Evolutionary conservation across 2,113 vertebrate species (phyloP).

Genomic region (Numenius arquata): DNA sequence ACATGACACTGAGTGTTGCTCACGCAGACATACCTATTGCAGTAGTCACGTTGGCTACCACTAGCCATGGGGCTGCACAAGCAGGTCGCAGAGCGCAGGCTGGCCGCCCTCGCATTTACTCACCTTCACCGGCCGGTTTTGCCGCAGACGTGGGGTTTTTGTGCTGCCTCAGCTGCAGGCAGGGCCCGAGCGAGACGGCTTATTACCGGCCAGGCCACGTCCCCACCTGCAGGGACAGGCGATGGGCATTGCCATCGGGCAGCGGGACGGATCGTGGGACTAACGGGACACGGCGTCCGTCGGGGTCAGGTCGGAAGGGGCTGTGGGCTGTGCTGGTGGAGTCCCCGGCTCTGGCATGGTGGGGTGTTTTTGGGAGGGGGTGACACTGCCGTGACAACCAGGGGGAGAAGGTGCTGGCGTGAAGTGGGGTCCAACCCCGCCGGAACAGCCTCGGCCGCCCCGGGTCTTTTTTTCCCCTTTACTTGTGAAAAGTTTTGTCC

Average conservation of each 20-base stretch:
- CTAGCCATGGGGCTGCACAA: not conserved
- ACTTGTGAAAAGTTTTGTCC: not conserved
- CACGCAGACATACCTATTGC: not conserved
- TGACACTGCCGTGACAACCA: not conserved
- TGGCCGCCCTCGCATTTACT: slow-evolving; percentile 1
- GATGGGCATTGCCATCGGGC: fast-evolving
- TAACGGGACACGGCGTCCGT: not conserved
- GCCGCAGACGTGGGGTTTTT: slow-evolving; percentile 3
- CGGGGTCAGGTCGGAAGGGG: not conserved
- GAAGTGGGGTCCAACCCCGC: not conserved
- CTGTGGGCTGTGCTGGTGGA: not conserved
- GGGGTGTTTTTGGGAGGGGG: not conserved
- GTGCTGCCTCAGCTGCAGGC: slow-evolving; percentile 48
- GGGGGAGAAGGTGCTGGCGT: not conserved
- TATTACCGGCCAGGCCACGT: not conserved
- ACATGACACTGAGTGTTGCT: not conserved
- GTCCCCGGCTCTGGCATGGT: not conserved
- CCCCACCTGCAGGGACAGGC: not conserved
- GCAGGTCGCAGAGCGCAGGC: not conserved
- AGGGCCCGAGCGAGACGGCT: not conserved
- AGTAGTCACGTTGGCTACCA: not conserved
- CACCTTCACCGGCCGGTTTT: slow-evolving; percentile 38
- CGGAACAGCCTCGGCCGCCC: no score
- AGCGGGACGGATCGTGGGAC: not conserved
- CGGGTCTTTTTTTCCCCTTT: no score